Percentiles rank a stretch among this genome's conserved stretches.
Evolutionary conservation across 92 coral and sea anemone genomes (phyloP).

Genomic region (Palythoa grandis): DNA sequence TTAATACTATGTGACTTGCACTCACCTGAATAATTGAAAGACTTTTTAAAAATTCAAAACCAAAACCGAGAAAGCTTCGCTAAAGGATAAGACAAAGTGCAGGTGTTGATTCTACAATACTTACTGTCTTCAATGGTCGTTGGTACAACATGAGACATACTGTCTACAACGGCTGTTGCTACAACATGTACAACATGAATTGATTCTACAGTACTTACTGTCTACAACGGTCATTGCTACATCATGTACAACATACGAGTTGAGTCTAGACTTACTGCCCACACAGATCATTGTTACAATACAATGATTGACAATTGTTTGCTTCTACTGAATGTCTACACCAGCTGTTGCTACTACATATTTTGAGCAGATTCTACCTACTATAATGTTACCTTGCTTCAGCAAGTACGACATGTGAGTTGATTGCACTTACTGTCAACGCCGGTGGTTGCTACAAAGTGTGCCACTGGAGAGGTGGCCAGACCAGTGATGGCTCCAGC

Average conservation of each 20-base stretch:
- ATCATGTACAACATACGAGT: not conserved
- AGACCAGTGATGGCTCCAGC: conserved; percentile 97
- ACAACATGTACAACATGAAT: not conserved
- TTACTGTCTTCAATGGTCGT: no score
- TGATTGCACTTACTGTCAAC: conserved; percentile 6
- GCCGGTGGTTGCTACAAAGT: conserved; percentile 97
- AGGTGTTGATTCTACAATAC: no score
- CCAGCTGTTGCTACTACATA: not conserved
- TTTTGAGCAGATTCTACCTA: no score
- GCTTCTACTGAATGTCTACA: no score
- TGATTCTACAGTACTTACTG: not conserved
- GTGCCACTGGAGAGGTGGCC: conserved; percentile 93
- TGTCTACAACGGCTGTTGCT: no score
- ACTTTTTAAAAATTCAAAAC: not conserved
- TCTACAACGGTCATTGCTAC: not conserved
- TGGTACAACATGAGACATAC: no score
- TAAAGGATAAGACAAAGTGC: no score
- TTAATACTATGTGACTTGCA: not conserved
- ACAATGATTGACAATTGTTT: no score
- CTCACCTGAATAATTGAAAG: no score
- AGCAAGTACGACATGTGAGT: conserved; percentile 50
- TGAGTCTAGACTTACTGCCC: no score
- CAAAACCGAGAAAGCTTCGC: not conserved
- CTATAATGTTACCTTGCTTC: no score
- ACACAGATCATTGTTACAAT: no score